These are phyloP conservation scores for Dynastes grantii DNA, from an alignment of 2,888 invertebrate species.

Conservation along the genomic window DNA sequence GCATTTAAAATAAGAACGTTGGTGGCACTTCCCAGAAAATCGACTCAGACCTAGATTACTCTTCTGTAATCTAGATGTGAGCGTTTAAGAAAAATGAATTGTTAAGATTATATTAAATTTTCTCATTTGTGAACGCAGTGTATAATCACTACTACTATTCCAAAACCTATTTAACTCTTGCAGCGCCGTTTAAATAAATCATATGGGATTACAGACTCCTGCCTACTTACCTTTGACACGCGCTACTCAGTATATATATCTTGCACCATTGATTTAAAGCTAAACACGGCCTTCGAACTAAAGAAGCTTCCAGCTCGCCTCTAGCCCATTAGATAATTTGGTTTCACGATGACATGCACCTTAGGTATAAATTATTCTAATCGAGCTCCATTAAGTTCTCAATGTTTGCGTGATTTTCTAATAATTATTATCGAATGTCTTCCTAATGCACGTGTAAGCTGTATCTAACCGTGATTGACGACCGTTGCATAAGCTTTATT, in stretches of 20 bases:
- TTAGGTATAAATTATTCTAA: slow-evolving; percentile 36
- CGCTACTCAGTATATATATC: not conserved
- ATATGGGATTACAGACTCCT: not conserved
- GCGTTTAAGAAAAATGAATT: too few species aligned
- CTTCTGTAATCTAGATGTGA: too few species aligned
- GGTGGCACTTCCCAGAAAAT: too few species aligned
- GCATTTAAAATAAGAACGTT: too few species aligned
- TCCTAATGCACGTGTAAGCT: slow-evolving; percentile 3
- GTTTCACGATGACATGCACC: slow-evolving; percentile 31
- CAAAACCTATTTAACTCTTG: too few species aligned
- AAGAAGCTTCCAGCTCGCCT: not conserved
- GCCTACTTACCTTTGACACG: not conserved
- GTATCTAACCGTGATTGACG: not conserved
- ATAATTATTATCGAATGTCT: slow-evolving; percentile 31
- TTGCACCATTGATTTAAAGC: too few species aligned
- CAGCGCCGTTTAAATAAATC: too few species aligned
- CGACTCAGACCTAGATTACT: too few species aligned
- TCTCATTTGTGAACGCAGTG: too few species aligned
- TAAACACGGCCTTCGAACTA: not conserved
- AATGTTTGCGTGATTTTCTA: slow-evolving; percentile 38
- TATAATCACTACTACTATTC: too few species aligned
- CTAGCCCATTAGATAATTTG: not conserved
- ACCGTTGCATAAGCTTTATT: slow-evolving; percentile 17
- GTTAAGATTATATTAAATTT: too few species aligned
- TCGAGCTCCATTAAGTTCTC: slow-evolving; percentile 30